Evolutionary conservation across 1,140 invertebrate genomes (phyloP).

Genomic region (Amyelois transitella): DNA sequence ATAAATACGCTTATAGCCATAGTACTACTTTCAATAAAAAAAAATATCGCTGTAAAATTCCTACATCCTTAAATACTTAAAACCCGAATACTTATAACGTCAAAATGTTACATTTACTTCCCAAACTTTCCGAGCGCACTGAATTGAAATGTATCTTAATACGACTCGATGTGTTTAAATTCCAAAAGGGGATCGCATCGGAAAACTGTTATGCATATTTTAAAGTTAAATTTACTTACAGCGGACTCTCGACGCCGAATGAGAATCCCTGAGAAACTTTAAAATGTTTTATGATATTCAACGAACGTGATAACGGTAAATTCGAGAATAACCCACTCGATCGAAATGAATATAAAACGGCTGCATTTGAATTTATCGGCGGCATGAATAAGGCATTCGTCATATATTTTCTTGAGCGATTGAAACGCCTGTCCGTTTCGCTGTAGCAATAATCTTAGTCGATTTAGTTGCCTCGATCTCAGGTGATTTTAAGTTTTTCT

Average conservation of each 20-base stretch:
- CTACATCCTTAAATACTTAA: background rate
- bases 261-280: constrained; percentile 52
- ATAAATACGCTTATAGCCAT: too few species aligned
- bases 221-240: constrained; percentile 72
- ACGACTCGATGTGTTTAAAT: constrained; percentile 68
- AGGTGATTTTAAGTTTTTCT: too few species aligned
- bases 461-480: background rate
- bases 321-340: constrained; percentile 27
- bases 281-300: constrained; percentile 61
- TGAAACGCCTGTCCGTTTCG: constrained; percentile 9
- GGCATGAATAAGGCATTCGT: constrained; percentile 4
- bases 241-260: constrained; percentile 38
- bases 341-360: constrained; percentile 29
- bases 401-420: constrained; percentile 2
- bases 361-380: constrained; percentile 23
- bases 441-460: constrained; percentile 3
- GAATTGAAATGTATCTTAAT: constrained; percentile 72
- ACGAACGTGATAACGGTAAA: constrained; percentile 40
- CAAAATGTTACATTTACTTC: constrained; percentile 26
- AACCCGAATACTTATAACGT: background rate
- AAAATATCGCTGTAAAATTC: too few species aligned
- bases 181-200: constrained; percentile 62
- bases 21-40: too few species aligned
- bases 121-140: constrained; percentile 38
- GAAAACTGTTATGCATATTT: constrained; percentile 74